Conservation (phyloP, 2,113 vertebrate genomes). For the Calidris pygmaea region DNA sequence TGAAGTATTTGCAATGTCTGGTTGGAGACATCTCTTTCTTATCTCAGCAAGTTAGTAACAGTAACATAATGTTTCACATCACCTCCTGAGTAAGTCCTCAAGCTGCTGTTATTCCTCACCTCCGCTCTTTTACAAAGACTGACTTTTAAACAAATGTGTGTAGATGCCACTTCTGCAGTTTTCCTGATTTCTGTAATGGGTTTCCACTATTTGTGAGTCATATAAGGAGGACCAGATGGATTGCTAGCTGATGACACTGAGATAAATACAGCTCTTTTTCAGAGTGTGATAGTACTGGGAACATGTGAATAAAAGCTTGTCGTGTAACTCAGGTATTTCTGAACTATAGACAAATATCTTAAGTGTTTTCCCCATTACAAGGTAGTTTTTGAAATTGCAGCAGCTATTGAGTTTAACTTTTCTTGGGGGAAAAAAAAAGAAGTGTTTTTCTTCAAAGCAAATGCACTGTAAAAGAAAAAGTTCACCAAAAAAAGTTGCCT, state of each 20-base stretch:
- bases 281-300: neutral
- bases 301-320: neutral
- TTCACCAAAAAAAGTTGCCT: neutral
- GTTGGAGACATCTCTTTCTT: neutral
- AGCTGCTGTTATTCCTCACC: neutral
- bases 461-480: neutral
- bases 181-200: neutral
- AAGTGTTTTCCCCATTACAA: neutral
- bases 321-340: neutral
- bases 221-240: neutral
- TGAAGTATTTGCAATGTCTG: neutral
- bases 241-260: neutral
- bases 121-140: neutral
- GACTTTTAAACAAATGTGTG: neutral
- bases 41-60: neutral
- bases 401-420: neutral
- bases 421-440: neutral
- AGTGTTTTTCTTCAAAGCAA: neutral
- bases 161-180: neutral
- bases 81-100: neutral
- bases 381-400: neutral
- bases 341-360: neutral
- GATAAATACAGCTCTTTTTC: neutral
- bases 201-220: neutral
- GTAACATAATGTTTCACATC: neutral